These are phyloP conservation scores for Palloptera scutellata DNA, from an alignment of 2,888 invertebrate genomes.

Conservation along the genomic window DNA sequence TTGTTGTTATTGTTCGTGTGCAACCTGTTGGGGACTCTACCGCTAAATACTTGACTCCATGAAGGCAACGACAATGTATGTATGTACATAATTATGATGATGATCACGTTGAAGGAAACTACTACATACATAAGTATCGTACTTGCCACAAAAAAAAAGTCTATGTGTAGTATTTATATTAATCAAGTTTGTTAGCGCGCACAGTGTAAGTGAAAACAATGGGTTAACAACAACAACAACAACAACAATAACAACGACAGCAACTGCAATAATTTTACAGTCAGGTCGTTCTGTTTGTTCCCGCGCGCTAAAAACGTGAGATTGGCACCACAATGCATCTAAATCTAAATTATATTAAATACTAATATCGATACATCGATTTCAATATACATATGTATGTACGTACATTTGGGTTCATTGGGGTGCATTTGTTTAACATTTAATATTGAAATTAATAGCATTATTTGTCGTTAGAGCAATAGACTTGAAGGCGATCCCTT, in stretches of 20 bases:
- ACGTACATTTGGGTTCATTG: neutral
- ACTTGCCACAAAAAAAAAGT: neutral
- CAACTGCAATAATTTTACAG: constrained; percentile 5
- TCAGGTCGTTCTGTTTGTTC: constrained; percentile 15
- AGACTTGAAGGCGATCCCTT: too few relatives aligned
- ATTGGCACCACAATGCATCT: neutral
- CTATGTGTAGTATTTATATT: neutral
- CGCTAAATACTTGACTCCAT: constrained; percentile 42
- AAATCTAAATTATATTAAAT: neutral
- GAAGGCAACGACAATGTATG: constrained; percentile 15
- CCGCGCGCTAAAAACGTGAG: constrained; percentile 20
- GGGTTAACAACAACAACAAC: neutral
- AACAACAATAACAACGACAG: neutral
- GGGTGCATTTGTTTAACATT: neutral
- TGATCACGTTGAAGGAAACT: too few relatives aligned
- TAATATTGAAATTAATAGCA: neutral
- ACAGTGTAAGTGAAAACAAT: constrained; percentile 1
- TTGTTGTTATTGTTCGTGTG: constrained; percentile 31
- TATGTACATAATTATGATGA: neutral
- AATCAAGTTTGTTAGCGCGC: constrained; percentile 4
- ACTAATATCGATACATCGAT: neutral
- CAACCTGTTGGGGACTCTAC: constrained; percentile 45
- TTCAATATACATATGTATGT: neutral
- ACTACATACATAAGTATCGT: too few relatives aligned
- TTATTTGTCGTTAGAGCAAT: too few relatives aligned